Conservation (phyloP, 2,888 invertebrate species). For the Callyntrura sp. region DNA sequence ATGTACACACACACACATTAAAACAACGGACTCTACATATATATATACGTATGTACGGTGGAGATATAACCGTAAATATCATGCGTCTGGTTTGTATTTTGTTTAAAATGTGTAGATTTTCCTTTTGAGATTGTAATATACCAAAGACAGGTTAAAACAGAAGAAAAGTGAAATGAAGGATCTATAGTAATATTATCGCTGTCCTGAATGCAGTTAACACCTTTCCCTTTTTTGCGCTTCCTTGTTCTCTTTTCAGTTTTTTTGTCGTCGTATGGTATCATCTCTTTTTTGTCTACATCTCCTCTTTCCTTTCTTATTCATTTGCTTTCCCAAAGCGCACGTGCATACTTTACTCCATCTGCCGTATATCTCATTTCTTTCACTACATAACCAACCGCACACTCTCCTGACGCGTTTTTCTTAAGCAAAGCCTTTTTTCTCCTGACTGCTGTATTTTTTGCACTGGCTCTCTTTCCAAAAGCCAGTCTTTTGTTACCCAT, state of each 20-base stretch:
- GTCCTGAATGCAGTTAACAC: slow-evolving; percentile 66
- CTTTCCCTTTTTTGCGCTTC: slow-evolving; percentile 42
- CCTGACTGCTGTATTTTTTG: background rate
- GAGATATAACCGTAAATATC: no score
- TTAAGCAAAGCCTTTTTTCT: background rate
- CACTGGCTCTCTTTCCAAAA: background rate
- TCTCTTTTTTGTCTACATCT: background rate
- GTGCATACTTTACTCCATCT: slow-evolving; percentile 24
- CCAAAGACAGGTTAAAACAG: background rate
- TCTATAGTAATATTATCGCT: slow-evolving; percentile 16
- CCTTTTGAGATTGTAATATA: no score
- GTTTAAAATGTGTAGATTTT: no score
- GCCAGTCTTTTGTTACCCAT: slow-evolving; percentile 29
- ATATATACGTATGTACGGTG: no score
- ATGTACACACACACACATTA: no score
- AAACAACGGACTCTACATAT: no score
- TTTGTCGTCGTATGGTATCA: slow-evolving; percentile 39
- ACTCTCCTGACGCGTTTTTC: background rate
- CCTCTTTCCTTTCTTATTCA: slow-evolving; percentile 5
- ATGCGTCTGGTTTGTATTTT: no score
- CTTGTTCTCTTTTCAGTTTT: slow-evolving; percentile 25
- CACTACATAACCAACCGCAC: background rate
- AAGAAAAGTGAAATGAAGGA: slow-evolving; percentile 14
- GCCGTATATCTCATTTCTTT: no score
- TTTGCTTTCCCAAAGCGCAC: slow-evolving; percentile 12